A percentile compares a stretch with the other conserved stretches of the same genome.
phyloP scores from a whole-genome alignment of 2,113 vertebrate genomes.

The Columba livia region DNA sequence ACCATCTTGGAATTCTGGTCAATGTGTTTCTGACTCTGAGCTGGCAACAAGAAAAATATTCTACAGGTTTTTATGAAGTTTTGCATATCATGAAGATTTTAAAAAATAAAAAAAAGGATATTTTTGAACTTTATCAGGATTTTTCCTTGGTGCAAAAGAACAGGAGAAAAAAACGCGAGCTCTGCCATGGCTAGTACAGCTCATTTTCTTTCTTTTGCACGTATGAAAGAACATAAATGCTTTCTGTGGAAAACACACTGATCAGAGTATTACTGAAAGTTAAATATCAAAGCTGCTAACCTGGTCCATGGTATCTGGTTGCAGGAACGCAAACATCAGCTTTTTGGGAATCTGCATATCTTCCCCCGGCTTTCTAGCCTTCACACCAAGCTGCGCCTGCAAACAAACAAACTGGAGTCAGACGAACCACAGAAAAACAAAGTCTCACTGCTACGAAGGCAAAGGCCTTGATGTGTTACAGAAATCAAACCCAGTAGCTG shows the following conservation, averaged over 20 bases:
- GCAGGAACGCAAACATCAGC: background rate
- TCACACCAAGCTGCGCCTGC: background rate
- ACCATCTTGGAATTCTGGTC: background rate
- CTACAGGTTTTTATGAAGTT: background rate
- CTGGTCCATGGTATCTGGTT: background rate
- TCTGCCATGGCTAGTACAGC: background rate
- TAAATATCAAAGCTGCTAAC: background rate
- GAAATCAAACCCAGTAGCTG: background rate
- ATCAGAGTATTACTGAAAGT: background rate
- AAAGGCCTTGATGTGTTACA: background rate
- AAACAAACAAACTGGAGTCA: background rate
- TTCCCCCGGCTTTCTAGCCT: background rate
- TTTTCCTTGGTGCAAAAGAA: background rate
- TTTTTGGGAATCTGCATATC: background rate
- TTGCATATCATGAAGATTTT: background rate
- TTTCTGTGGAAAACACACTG: background rate
- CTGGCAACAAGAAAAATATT: background rate
- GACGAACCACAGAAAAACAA: accelerated
- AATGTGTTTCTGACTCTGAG: background rate
- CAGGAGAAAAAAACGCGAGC: background rate
- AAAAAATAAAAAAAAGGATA: no score
- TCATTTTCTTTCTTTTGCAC: background rate
- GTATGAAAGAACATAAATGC: background rate
- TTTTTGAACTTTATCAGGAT: background rate
- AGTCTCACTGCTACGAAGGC: accelerated